A percentile compares a stretch with the other conserved stretches of the same genome.
Evolutionary conservation across 2,888 invertebrate species (phyloP).

Genomic region (Macroteleia sp.): DNA sequence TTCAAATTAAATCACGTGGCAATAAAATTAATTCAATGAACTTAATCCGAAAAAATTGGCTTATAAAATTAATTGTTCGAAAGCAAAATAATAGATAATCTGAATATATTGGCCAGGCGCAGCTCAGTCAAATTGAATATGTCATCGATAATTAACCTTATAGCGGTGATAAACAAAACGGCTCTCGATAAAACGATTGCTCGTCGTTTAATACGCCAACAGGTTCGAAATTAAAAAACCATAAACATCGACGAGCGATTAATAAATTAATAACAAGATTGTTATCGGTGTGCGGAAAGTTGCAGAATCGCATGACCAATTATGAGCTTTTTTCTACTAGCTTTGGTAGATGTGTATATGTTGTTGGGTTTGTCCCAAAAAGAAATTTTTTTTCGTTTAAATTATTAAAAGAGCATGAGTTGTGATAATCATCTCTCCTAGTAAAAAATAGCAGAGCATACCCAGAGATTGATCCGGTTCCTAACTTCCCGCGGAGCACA

Average conservation of each 20-base stretch:
- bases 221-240: slow-evolving; percentile 47
- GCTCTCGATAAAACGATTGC: slow-evolving; percentile 27
- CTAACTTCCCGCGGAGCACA: too few relatives aligned
- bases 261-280: not conserved
- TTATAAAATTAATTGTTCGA: slow-evolving; percentile 53
- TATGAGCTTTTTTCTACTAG: too few relatives aligned
- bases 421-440: too few relatives aligned
- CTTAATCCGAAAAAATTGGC: slow-evolving; percentile 54
- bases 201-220: slow-evolving; percentile 6
- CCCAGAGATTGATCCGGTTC: too few relatives aligned
- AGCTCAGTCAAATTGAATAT: slow-evolving; percentile 50
- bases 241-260: slow-evolving; percentile 45
- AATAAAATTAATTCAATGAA: slow-evolving; percentile 59
- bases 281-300: too few relatives aligned
- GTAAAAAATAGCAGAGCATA: too few relatives aligned
- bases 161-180: slow-evolving; percentile 41
- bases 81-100: slow-evolving; percentile 52
- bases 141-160: slow-evolving; percentile 61
- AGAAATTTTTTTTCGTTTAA: too few relatives aligned
- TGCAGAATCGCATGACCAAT: too few relatives aligned
- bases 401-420: too few relatives aligned
- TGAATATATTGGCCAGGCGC: slow-evolving; percentile 27
- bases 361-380: too few relatives aligned
- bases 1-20: slow-evolving; percentile 56
- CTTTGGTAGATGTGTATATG: too few relatives aligned